phyloP scores from a whole-genome alignment of 2,797 vertebrate genomes.

The Coreius guichenoti region DNA sequence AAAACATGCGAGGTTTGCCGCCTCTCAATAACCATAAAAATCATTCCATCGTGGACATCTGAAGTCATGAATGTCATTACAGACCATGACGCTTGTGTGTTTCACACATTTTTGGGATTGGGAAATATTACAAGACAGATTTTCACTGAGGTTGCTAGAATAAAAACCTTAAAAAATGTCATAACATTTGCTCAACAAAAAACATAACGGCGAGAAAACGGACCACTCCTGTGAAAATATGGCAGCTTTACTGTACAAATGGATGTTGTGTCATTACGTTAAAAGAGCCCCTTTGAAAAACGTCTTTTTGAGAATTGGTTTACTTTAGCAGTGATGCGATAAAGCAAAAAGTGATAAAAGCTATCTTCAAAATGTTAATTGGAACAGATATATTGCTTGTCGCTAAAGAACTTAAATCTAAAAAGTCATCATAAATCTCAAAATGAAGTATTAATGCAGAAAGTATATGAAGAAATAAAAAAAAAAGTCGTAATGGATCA shows the following conservation, averaged over 20 bases:
- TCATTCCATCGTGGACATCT: not conserved
- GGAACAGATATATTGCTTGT: not conserved
- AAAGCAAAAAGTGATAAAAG: not conserved
- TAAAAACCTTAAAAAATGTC: not conserved
- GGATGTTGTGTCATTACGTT: not conserved
- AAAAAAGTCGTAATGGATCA: not conserved
- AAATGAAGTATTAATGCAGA: not conserved
- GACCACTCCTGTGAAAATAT: not conserved
- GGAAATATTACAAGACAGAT: not conserved
- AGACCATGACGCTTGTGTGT: not conserved
- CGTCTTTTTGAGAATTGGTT: not conserved
- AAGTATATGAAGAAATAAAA: not conserved
- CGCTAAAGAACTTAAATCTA: not conserved
- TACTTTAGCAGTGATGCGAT: not conserved
- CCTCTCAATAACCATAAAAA: constrained; percentile 16
- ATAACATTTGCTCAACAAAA: not conserved
- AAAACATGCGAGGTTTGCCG: constrained; percentile 26
- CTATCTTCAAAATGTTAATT: not conserved
- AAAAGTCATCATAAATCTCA: not conserved
- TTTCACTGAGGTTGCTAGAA: not conserved
- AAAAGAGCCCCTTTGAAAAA: not conserved
- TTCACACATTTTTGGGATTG: not conserved
- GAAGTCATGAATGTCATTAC: not conserved
- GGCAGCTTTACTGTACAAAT: not conserved
- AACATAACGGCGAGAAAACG: not conserved